Conservation (phyloP, 2,888 invertebrate genomes). For the Parascotia fuliginaria region DNA sequence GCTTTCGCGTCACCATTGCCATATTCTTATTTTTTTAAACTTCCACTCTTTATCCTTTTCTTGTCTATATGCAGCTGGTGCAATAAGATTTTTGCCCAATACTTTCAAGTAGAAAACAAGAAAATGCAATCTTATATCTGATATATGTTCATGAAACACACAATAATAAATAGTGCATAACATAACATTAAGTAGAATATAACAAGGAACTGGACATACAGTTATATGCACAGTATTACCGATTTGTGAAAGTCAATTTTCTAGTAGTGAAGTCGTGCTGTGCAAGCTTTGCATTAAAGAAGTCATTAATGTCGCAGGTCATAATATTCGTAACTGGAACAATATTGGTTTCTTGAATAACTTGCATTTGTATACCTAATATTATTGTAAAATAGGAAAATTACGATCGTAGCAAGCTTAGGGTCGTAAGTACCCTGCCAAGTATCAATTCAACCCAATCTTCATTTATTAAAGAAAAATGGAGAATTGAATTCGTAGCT, state of each 20-base stretch:
- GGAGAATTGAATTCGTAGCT: too few relatives aligned
- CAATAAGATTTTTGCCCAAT: too few relatives aligned
- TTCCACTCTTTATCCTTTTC: too few relatives aligned
- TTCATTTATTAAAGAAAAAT: too few relatives aligned
- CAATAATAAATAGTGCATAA: conserved; percentile 7
- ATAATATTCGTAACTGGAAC: conserved; percentile 27
- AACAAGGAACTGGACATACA: conserved; percentile 27
- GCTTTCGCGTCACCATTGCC: too few relatives aligned
- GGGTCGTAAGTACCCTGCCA: too few relatives aligned
- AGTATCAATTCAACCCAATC: too few relatives aligned
- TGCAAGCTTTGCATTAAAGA: conserved; percentile 39
- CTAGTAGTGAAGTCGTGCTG: conserved; percentile 48
- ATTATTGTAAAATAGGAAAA: too few relatives aligned
- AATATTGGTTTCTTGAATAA: background rate
- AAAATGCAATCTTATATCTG: background rate
- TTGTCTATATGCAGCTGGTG: too few relatives aligned
- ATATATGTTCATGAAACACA: background rate
- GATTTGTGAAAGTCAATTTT: conserved; percentile 75
- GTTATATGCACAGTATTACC: conserved; percentile 59
- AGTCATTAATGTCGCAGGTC: conserved; percentile 25
- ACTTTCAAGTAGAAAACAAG: background rate
- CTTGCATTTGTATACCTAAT: background rate
- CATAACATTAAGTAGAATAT: conserved; percentile 32
- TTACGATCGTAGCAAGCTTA: too few relatives aligned
- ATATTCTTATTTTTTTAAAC: too few relatives aligned